Percentiles rank a stretch among this genome's conserved stretches.
Conservation (phyloP, 2,888 invertebrate genomes). For the Rhodophaea formosa region DNA sequence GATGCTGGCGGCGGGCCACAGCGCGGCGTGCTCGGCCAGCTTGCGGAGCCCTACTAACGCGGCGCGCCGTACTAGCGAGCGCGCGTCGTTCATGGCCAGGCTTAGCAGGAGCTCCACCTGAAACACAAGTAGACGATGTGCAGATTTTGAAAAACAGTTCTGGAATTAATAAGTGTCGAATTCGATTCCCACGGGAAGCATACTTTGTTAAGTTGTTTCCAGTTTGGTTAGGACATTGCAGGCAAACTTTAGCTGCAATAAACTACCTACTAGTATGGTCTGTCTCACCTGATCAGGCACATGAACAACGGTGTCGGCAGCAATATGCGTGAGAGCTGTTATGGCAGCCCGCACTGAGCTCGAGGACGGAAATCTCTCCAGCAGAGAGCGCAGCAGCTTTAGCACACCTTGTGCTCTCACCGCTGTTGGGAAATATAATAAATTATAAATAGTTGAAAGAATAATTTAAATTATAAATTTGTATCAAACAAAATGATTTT, state of each 20-base stretch:
- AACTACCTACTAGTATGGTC: too few species aligned
- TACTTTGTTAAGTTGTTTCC: too few species aligned
- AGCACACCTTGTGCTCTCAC: conserved; percentile 85
- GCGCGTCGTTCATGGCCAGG: conserved; percentile 65
- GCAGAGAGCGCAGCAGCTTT: conserved; percentile 59
- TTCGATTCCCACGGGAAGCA: too few species aligned
- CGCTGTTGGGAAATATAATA: conserved; percentile 50
- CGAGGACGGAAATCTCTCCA: conserved; percentile 70
- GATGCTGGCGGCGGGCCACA: conserved; percentile 62
- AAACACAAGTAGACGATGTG: too few species aligned
- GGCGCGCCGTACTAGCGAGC: conserved; percentile 60
- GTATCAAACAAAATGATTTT: too few species aligned
- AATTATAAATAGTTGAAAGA: too few species aligned
- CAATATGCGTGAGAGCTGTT: conserved; percentile 92
- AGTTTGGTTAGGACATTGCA: too few species aligned
- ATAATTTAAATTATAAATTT: too few species aligned
- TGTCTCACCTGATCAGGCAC: conserved; percentile 90
- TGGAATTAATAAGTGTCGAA: too few species aligned
- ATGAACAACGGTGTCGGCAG: conserved; percentile 93
- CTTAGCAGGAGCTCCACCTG: conserved; percentile 73
- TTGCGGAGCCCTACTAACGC: conserved; percentile 60
- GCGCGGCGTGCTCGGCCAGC: conserved; percentile 63
- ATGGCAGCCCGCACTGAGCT: conserved; percentile 85
- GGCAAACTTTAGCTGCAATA: too few species aligned
- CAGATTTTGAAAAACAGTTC: too few species aligned